Percentiles rank a stretch among this genome's conserved stretches.
phyloP scores from a whole-genome alignment of 2,113 vertebrate species.

The Mesocricetus auratus region DNA sequence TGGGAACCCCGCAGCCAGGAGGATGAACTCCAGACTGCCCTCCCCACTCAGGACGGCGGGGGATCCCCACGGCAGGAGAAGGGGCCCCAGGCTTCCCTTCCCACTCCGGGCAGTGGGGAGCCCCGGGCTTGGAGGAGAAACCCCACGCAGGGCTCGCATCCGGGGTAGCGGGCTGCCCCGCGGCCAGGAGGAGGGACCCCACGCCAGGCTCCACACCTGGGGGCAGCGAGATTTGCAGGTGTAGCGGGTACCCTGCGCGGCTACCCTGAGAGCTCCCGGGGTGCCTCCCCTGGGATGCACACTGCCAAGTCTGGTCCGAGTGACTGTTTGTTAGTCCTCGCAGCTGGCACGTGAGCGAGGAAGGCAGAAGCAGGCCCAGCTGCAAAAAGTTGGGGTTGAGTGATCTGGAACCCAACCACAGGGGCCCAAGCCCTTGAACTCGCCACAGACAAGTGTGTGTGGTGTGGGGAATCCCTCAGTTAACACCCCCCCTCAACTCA shows the following conservation, averaged over 20 bases:
- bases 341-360: conserved; percentile 55
- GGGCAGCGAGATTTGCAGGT: conserved; percentile 11
- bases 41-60: too few relatives aligned
- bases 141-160: neutral
- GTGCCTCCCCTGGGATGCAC: conserved; percentile 7
- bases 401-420: conserved; percentile 5
- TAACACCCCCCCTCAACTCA: neutral
- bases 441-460: neutral
- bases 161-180: neutral
- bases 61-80: neutral
- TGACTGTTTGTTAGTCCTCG: neutral
- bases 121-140: neutral
- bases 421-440: conserved; percentile 36
- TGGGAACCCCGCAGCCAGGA: neutral
- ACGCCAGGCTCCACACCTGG: neutral
- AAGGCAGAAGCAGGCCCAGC: conserved; percentile 64
- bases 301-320: neutral
- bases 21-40: neutral
- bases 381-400: conserved; percentile 69
- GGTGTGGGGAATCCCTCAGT: neutral
- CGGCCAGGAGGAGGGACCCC: neutral
- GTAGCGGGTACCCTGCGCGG: neutral
- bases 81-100: neutral
- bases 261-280: neutral
- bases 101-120: neutral